Evolutionary conservation across 2,797 vertebrate species (phyloP).

Genomic region (Sebastiscus tertius): DNA sequence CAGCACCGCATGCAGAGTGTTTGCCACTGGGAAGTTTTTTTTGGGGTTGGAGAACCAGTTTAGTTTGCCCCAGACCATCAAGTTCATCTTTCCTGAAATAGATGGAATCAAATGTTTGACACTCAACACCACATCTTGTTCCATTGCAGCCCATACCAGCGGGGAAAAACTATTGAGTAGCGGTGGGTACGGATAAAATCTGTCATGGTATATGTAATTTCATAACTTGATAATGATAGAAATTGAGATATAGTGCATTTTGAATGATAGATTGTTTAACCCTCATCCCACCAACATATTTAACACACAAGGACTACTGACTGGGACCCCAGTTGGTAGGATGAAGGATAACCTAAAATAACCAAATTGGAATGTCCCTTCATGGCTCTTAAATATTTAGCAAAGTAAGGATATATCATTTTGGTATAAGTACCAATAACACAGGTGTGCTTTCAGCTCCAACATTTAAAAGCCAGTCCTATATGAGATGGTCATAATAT

Average conservation of each 20-base stretch:
- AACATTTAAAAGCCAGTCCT: not conserved
- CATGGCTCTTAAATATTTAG: not conserved
- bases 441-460: not conserved
- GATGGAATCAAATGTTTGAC: not conserved
- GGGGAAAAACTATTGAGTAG: not conserved
- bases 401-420: not conserved
- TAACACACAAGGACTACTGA: no score
- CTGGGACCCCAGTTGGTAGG: not conserved
- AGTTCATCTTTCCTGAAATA: constrained; percentile 81
- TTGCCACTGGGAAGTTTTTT: constrained; percentile 70
- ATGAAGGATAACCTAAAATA: not conserved
- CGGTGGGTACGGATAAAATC: no score
- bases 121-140: not conserved
- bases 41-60: constrained; percentile 75
- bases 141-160: not conserved
- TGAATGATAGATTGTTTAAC: no score
- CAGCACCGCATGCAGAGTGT: constrained; percentile 78
- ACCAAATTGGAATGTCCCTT: not conserved
- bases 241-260: no score
- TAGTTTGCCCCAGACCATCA: constrained; percentile 81
- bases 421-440: not conserved
- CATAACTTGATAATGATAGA: no score
- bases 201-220: no score
- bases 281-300: no score
- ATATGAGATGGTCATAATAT: not conserved